phyloP scores from a whole-genome alignment of 1,140 invertebrate genomes.

The Maniola jurtina region DNA sequence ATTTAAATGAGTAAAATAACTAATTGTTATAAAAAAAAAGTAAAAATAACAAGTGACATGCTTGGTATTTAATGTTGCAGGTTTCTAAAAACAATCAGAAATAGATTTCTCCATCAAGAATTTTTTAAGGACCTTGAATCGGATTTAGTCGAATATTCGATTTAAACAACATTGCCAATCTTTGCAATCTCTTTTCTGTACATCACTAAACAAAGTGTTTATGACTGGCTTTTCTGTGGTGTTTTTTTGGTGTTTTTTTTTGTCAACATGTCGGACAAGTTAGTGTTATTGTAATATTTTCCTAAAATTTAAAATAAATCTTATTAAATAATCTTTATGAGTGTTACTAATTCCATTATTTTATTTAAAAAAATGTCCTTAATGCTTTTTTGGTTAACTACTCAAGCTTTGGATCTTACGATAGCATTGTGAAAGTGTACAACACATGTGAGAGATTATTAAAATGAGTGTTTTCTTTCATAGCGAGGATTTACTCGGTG shows the following conservation, averaged over 20 bases:
- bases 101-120: no score
- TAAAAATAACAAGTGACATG: no score
- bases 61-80: no score
- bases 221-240: no score
- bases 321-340: not conserved
- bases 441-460: slow-evolving; percentile 15
- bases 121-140: no score
- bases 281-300: slow-evolving; percentile 50
- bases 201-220: no score
- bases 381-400: not conserved
- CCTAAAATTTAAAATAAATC: slow-evolving; percentile 18
- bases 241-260: slow-evolving; percentile 19
- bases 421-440: slow-evolving; percentile 1
- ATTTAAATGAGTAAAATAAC: no score
- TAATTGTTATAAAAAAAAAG: no score
- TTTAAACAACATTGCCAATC: no score
- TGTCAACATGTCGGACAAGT: slow-evolving; percentile 76
- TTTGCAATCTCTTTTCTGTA: no score
- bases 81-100: no score
- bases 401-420: not conserved
- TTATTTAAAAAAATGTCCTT: slow-evolving; percentile 4
- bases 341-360: slow-evolving; percentile 6
- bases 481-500: slow-evolving; percentile 70
- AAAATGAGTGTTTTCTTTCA: slow-evolving; percentile 38
- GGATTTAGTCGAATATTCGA: no score